phyloP scores from a whole-genome alignment of 2,797 vertebrate species.

The Cyclopterus lumpus region DNA sequence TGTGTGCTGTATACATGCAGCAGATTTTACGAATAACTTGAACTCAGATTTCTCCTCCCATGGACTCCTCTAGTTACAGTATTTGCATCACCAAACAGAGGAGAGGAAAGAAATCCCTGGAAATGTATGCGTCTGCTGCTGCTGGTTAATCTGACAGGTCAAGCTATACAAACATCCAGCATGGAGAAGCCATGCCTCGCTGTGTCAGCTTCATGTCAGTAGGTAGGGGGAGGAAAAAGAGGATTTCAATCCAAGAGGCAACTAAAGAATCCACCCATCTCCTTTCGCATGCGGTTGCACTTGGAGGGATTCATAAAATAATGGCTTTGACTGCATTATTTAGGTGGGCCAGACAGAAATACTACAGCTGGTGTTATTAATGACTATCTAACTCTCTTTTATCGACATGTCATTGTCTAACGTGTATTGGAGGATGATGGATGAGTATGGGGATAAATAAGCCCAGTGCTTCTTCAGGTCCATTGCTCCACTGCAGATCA shows the following conservation, averaged over 20 bases:
- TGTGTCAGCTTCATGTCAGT: constrained; percentile 10
- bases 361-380: constrained; percentile 34
- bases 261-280: constrained; percentile 23
- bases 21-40: constrained; percentile 8
- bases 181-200: background rate
- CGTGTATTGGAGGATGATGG: constrained; percentile 27
- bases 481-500: background rate
- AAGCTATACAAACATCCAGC: background rate
- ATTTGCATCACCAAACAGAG: constrained; percentile 8
- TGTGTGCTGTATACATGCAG: constrained; percentile 15
- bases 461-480: background rate
- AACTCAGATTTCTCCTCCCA: background rate
- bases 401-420: constrained; percentile 9
- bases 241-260: background rate
- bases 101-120: constrained; percentile 2
- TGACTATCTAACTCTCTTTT: constrained; percentile 4
- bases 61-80: background rate
- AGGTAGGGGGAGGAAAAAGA: background rate
- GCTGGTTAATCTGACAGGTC: constrained; percentile 33
- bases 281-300: constrained; percentile 32
- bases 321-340: constrained; percentile 16
- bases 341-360: constrained; percentile 22
- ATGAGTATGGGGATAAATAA: constrained; percentile 13
- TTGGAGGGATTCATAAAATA: constrained; percentile 44
- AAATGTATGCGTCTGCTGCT: constrained; percentile 2